phyloP scores from a whole-genome alignment of 2,113 vertebrate genomes.

The Ceratotherium simum region DNA sequence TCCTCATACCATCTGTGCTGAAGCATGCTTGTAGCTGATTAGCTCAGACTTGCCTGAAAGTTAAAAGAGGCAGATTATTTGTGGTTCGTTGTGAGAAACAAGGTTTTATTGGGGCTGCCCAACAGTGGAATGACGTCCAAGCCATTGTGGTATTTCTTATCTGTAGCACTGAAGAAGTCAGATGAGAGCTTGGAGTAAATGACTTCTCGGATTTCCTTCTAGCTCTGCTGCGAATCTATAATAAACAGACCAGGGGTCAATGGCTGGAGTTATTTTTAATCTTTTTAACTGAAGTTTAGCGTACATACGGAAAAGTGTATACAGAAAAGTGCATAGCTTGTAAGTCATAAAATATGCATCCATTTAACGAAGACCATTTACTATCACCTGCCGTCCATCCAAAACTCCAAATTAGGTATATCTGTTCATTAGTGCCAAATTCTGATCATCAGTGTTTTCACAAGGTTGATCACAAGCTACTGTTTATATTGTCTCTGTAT shows the following conservation, averaged over 20 bases:
- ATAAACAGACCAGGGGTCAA: not conserved
- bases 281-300: not conserved
- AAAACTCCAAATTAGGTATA: not conserved
- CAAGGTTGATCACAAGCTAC: not conserved
- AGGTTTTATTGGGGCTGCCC: not conserved
- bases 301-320: not conserved
- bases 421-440: not conserved
- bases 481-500: not conserved
- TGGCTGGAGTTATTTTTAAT: not conserved
- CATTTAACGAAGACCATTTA: not conserved
- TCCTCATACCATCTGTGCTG: not conserved
- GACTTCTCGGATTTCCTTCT: not conserved
- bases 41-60: not conserved
- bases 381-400: not conserved
- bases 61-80: not conserved
- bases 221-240: not conserved
- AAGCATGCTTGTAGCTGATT: not conserved
- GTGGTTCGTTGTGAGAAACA: not conserved
- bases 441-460: not conserved
- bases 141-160: not conserved
- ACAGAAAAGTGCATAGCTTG: not conserved
- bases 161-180: not conserved
- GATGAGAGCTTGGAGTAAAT: not conserved
- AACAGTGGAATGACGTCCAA: not conserved
- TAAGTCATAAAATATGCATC: not conserved